These are phyloP conservation scores for Propithecus coquereli DNA, from an alignment of 2,113 vertebrate species.

Conservation along the genomic window DNA sequence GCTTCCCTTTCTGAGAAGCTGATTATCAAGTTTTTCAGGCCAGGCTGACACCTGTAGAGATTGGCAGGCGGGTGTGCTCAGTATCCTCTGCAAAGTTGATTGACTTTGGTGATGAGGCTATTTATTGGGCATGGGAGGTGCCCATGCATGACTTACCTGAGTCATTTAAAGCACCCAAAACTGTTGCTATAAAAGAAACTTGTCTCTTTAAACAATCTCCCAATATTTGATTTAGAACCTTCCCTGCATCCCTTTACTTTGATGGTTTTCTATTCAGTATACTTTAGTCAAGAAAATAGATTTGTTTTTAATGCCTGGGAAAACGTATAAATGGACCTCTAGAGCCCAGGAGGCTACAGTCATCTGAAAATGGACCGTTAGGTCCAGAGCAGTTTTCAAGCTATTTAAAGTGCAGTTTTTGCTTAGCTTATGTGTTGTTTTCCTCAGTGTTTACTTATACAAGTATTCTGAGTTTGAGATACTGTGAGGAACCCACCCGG, in stretches of 20 bases:
- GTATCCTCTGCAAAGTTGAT: not conserved
- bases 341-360: not conserved
- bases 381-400: not conserved
- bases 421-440: not conserved
- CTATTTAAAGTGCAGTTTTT: conserved; percentile 25
- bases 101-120: not conserved
- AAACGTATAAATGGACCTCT: not conserved
- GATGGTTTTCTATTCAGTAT: conserved; percentile 41
- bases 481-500: not conserved
- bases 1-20: not conserved
- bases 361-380: conserved; percentile 47
- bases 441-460: not conserved
- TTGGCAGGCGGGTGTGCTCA: not conserved
- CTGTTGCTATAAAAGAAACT: not conserved
- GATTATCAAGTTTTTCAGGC: not conserved
- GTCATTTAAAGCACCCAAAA: not conserved
- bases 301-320: not conserved
- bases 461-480: not conserved
- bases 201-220: not conserved
- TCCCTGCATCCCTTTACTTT: not conserved
- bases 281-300: conserved; percentile 31
- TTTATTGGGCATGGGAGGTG: not conserved
- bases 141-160: not conserved
- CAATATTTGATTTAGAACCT: not conserved
- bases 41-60: conserved; percentile 49